Evolutionary conservation across 35 echinoderm and acorn worm species (phyloP).

Genomic region (Patiria miniata): DNA sequence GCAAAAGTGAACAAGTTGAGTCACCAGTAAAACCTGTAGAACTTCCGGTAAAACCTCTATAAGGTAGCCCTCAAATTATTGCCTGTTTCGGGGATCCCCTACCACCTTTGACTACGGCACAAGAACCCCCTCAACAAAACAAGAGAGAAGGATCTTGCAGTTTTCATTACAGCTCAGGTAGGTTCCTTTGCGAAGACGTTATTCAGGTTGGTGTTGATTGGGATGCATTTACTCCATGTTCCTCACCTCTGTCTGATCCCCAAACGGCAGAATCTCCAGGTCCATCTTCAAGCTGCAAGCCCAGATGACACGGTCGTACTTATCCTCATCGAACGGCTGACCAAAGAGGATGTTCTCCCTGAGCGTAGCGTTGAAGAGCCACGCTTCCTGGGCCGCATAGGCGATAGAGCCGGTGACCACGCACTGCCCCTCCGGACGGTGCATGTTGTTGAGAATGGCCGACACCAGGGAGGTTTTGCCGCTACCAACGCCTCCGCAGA

Average conservation of each 20-base stretch:
- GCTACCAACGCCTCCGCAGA: constrained; percentile 85
- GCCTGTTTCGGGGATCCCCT: no score
- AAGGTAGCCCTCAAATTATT: no score
- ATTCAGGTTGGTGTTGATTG: no score
- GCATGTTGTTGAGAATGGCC: constrained; percentile 85
- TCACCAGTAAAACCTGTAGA: no score
- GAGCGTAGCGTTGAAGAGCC: constrained; percentile 93
- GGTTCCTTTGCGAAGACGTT: no score
- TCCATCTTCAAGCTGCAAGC: constrained; percentile 83
- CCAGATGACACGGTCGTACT: constrained; percentile 64
- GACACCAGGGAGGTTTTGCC: constrained; percentile 90
- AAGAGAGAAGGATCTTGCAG: no score
- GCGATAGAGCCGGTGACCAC: constrained; percentile 73
- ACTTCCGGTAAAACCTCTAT: no score
- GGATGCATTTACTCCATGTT: no score
- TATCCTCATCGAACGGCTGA: constrained; percentile 72
- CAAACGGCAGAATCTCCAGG: constrained; percentile 80
- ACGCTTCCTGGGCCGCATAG: constrained; percentile 88
- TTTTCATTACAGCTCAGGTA: no score
- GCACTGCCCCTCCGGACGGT: constrained; percentile 66
- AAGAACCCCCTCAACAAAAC: no score
- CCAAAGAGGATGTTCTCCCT: constrained; percentile 96
- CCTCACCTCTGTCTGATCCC: constrained; percentile 93
- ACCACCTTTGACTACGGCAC: no score
- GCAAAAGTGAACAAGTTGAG: no score